Conservation (phyloP, 1,140 invertebrate species). For the Heterodera carotae region DNA sequence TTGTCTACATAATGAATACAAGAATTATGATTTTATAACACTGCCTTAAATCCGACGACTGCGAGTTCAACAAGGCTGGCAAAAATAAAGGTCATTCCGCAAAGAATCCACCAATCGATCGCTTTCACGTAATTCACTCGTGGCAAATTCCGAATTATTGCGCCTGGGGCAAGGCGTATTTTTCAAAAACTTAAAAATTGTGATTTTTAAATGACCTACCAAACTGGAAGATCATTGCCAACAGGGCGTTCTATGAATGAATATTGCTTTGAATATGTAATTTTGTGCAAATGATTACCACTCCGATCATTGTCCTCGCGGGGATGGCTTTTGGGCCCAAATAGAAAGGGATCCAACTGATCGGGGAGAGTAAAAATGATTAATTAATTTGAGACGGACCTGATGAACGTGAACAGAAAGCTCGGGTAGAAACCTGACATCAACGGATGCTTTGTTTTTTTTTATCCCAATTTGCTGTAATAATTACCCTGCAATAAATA, state of each 20-base stretch:
- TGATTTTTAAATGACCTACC: too few relatives aligned
- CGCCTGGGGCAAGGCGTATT: not conserved
- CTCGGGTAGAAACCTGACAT: slow-evolving; percentile 55
- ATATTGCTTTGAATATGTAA: slow-evolving; percentile 18
- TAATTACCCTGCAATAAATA: slow-evolving; percentile 63
- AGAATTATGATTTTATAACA: slow-evolving; percentile 39
- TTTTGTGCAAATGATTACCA: slow-evolving; percentile 29
- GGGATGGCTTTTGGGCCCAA: slow-evolving; percentile 64
- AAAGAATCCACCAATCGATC: slow-evolving; percentile 47
- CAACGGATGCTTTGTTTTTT: slow-evolving; percentile 36
- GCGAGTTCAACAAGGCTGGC: slow-evolving; percentile 59
- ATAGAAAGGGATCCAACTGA: slow-evolving; percentile 63
- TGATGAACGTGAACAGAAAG: slow-evolving; percentile 60
- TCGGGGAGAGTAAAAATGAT: too few relatives aligned
- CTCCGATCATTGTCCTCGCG: slow-evolving; percentile 63
- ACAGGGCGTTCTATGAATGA: slow-evolving; percentile 54
- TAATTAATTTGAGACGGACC: not conserved
- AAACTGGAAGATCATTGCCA: slow-evolving; percentile 65
- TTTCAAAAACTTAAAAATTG: not conserved
- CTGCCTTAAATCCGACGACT: slow-evolving; percentile 51
- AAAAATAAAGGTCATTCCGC: slow-evolving; percentile 60
- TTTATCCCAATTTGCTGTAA: not conserved
- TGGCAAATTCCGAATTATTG: slow-evolving; percentile 63
- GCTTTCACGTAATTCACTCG: slow-evolving; percentile 59
- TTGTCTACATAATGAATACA: slow-evolving; percentile 25